A percentile compares a stretch with the other conserved stretches of the same genome.
Conservation (phyloP, 2,888 invertebrate species). For the Crioceris asparagi region DNA sequence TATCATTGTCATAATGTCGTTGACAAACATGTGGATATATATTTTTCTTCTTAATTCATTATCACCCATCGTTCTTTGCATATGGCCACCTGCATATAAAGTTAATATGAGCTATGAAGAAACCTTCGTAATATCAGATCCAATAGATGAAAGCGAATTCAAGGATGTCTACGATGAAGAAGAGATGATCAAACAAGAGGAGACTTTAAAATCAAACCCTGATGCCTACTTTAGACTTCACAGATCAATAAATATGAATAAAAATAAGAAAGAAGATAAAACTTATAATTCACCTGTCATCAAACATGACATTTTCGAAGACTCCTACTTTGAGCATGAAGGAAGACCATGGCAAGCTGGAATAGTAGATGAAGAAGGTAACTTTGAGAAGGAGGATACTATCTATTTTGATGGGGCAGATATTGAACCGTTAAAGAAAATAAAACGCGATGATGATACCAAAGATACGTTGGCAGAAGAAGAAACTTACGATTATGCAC, state of each 20-base stretch:
- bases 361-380: conserved; percentile 20
- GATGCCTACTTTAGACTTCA: neutral
- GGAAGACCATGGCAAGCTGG: conserved; percentile 26
- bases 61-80: conserved; percentile 4
- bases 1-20: too few relatives aligned
- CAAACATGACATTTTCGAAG: conserved; percentile 17
- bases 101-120: conserved; percentile 32
- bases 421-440: neutral
- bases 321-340: conserved; percentile 25
- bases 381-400: conserved; percentile 13
- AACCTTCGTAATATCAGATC: conserved; percentile 33
- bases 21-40: too few relatives aligned
- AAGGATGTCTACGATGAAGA: conserved; percentile 35
- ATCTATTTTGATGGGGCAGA: conserved; percentile 1
- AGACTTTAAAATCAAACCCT: conserved; percentile 4
- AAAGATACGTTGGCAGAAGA: conserved; percentile 12
- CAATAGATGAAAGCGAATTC: conserved; percentile 31
- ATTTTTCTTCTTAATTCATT: too few relatives aligned
- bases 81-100: conserved; percentile 35
- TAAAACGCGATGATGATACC: neutral
- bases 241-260: neutral
- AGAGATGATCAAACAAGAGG: conserved; percentile 27
- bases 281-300: conserved; percentile 9
- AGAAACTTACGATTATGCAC: conserved; percentile 23
- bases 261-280: conserved; percentile 7